Percentiles rank a stretch among this genome's conserved stretches.
These are phyloP conservation scores for Drosophila persimilis DNA, from an alignment of 1,140 invertebrate species.

Conservation along the genomic window DNA sequence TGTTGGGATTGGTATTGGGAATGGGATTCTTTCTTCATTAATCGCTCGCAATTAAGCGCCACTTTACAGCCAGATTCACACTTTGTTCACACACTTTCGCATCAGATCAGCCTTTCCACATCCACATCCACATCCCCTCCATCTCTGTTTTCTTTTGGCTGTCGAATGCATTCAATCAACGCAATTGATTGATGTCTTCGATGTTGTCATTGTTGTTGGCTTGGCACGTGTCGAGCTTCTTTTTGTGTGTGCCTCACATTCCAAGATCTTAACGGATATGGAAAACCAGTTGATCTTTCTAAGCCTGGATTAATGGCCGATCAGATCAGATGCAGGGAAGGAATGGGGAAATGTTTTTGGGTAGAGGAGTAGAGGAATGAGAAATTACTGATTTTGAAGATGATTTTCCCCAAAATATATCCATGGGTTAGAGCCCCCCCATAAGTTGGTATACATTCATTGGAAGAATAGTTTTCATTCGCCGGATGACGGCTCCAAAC, in stretches of 20 bases:
- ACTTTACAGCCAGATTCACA: conserved; percentile 70
- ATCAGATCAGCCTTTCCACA: conserved; percentile 8
- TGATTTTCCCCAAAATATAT: too few relatives aligned
- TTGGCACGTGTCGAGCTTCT: conserved; percentile 34
- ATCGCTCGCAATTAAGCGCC: conserved; percentile 77
- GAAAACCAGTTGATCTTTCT: conserved; percentile 18
- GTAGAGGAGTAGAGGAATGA: too few relatives aligned
- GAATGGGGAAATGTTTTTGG: too few relatives aligned
- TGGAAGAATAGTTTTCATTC: conserved; percentile 36
- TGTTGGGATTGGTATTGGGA: conserved; percentile 17
- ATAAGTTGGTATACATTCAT: not conserved
- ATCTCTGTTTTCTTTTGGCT: conserved; percentile 1
- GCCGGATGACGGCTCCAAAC: conserved; percentile 34
- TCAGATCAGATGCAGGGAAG: too few relatives aligned
- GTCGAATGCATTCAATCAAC: conserved; percentile 53
- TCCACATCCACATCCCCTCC: not conserved
- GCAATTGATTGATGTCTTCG: conserved; percentile 52
- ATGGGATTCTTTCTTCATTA: conserved; percentile 74
- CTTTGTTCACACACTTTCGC: conserved; percentile 44
- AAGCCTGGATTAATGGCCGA: conserved; percentile 27
- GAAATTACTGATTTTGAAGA: too few relatives aligned
- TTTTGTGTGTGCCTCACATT: conserved; percentile 35
- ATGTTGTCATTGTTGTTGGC: conserved; percentile 14
- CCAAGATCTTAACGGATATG: conserved; percentile 41
- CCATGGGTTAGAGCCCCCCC: too few relatives aligned